phyloP scores from a whole-genome alignment of 2,888 invertebrate genomes.

The Thereva nobilitata region DNA sequence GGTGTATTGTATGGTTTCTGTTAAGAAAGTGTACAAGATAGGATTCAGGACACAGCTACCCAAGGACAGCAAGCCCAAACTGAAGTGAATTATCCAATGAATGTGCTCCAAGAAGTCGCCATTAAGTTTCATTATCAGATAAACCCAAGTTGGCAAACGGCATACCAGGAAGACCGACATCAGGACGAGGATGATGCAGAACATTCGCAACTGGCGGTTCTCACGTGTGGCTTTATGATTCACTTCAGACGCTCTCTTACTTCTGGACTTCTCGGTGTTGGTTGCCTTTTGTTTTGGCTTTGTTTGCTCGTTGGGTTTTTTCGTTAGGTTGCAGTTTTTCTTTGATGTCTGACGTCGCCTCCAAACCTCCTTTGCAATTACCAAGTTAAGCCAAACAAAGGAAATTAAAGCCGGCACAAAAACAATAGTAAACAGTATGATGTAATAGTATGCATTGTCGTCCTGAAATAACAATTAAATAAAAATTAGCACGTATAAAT shows the following conservation, averaged over 20 bases:
- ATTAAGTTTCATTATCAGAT: conserved; percentile 59
- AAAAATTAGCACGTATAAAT: conserved; percentile 6
- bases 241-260: conserved; percentile 35
- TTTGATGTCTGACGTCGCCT: conserved; percentile 52
- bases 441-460: conserved; percentile 49
- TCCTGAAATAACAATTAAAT: conserved; percentile 44
- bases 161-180: conserved; percentile 62
- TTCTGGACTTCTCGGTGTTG: conserved; percentile 22
- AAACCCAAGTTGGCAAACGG: conserved; percentile 63
- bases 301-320: background rate
- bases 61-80: conserved; percentile 61
- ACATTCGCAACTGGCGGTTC: conserved; percentile 62
- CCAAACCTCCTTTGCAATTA: conserved; percentile 62
- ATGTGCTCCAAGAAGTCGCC: conserved; percentile 47
- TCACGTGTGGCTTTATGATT: conserved; percentile 46
- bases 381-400: conserved; percentile 61
- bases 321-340: background rate
- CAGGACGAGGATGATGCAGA: conserved; percentile 62
- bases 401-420: conserved; percentile 60
- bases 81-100: conserved; percentile 60
- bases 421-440: conserved; percentile 54
- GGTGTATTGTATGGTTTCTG: conserved; percentile 57
- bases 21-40: conserved; percentile 64
- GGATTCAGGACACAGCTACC: conserved; percentile 64
- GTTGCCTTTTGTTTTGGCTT: conserved; percentile 25